Evolutionary conservation across 2,888 invertebrate species (phyloP).

Genomic region (Epinotia demarniana): DNA sequence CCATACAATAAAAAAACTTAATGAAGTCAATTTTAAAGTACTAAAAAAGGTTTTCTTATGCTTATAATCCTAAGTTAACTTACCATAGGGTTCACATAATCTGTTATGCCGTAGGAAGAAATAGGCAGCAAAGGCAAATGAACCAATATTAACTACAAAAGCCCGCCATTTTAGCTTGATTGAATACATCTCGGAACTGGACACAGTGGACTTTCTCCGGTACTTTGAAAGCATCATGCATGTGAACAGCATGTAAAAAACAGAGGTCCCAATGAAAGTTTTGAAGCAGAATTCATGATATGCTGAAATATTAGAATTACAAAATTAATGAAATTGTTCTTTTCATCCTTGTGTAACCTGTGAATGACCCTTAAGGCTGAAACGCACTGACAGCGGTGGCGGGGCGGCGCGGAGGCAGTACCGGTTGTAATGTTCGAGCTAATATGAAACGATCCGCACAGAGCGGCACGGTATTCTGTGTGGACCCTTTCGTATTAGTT

Average conservation of each 20-base stretch:
- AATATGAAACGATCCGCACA: too few relatives aligned
- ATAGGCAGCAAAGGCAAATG: slow-evolving; percentile 92
- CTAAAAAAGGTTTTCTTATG: too few relatives aligned
- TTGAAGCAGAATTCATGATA: slow-evolving; percentile 95
- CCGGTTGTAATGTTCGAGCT: too few relatives aligned
- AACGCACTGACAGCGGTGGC: too few relatives aligned
- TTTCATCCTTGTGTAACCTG: too few relatives aligned
- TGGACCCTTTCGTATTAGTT: too few relatives aligned
- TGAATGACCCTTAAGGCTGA: too few relatives aligned
- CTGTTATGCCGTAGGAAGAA: slow-evolving; percentile 96
- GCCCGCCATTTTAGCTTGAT: slow-evolving; percentile 91
- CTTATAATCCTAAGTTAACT: slow-evolving; percentile 58
- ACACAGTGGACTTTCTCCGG: slow-evolving; percentile 84
- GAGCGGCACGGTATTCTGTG: too few relatives aligned
- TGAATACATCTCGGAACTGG: slow-evolving; percentile 86
- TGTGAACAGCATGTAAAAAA: slow-evolving; percentile 94
- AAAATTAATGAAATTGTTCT: not conserved
- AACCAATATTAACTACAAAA: slow-evolving; percentile 88
- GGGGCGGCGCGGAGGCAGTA: too few relatives aligned
- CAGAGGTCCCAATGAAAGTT: slow-evolving; percentile 93
- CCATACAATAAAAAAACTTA: too few relatives aligned
- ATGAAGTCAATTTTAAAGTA: too few relatives aligned
- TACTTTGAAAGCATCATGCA: slow-evolving; percentile 89
- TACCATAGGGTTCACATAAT: slow-evolving; percentile 96
- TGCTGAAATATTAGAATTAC: slow-evolving; percentile 83